These are phyloP conservation scores for Wiebesia pumilae DNA, from an alignment of 1,140 invertebrate genomes.

Conservation along the genomic window DNA sequence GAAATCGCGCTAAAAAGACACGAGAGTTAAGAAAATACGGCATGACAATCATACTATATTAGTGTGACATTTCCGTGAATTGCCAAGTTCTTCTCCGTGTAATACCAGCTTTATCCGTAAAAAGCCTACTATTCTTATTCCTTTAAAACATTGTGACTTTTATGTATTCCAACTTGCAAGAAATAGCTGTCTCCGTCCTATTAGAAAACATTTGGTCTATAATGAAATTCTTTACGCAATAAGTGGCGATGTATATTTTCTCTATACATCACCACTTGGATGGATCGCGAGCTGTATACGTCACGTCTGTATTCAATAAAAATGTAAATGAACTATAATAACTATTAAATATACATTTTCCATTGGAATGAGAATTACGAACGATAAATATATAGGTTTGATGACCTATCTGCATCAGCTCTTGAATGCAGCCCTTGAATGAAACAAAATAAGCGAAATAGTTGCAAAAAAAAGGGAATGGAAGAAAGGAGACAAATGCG, in stretches of 20 bases:
- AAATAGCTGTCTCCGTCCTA: no score
- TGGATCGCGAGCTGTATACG: no score
- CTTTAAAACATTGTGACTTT: background rate
- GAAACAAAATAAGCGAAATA: no score
- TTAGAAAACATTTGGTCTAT: background rate
- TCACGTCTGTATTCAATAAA: background rate
- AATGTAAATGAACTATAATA: background rate
- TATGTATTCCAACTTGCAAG: background rate
- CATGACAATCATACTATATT: background rate
- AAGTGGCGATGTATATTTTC: background rate
- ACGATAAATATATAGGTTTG: no score
- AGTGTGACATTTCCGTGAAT: background rate
- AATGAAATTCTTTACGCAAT: background rate
- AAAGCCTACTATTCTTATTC: no score
- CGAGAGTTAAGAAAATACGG: no score
- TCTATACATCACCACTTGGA: background rate
- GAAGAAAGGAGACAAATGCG: conserved; percentile 14
- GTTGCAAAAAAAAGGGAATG: no score
- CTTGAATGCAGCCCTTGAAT: no score
- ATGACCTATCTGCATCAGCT: no score
- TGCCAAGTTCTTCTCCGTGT: background rate
- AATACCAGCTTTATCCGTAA: background rate
- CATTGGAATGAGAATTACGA: background rate
- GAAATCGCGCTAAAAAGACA: background rate
- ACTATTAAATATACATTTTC: background rate